Percentiles rank a stretch among this genome's conserved stretches.
phyloP scores from a whole-genome alignment of 2,888 invertebrate species.

The Caenorhabditis sulstoni region DNA sequence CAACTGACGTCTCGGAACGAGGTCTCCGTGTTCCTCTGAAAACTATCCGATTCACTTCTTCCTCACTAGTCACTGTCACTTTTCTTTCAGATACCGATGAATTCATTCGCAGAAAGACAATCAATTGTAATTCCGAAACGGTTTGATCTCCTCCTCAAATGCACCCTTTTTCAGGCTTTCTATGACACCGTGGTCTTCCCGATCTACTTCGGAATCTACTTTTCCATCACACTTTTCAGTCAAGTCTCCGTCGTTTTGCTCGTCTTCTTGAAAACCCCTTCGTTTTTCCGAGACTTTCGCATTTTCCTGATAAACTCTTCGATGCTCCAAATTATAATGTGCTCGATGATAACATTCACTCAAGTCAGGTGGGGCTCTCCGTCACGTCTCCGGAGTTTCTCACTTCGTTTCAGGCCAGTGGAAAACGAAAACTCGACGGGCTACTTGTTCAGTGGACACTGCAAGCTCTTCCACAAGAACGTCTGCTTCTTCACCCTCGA shows the following conservation, averaged over 20 bases:
- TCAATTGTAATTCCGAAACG: conserved; percentile 13
- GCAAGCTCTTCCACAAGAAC: conserved; percentile 23
- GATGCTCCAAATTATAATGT: conserved; percentile 22
- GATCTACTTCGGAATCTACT: conserved; percentile 31
- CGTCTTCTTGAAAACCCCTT: conserved; percentile 30
- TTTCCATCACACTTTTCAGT: conserved; percentile 30
- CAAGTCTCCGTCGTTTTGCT: conserved; percentile 27
- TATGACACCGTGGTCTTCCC: conserved; percentile 20
- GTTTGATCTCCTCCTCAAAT: not conserved
- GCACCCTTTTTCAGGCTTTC: conserved; percentile 7
- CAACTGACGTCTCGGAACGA: no score
- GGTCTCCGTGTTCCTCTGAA: no score
- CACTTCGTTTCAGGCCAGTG: conserved; percentile 11
- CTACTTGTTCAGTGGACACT: conserved; percentile 26
- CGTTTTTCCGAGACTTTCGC: conserved; percentile 28
- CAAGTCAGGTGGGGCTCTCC: conserved; percentile 32
- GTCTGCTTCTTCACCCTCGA: conserved; percentile 33
- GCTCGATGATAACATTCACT: conserved; percentile 17
- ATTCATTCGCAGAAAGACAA: not conserved
- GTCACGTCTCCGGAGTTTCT: not conserved
- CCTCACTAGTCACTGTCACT: no score
- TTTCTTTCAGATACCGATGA: no score
- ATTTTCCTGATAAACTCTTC: conserved; percentile 38
- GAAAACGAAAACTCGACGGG: conserved; percentile 19
- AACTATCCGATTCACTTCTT: no score